Evolutionary conservation across 2,797 vertebrate genomes (phyloP).

Genomic region (Artibeus jamaicensis): DNA sequence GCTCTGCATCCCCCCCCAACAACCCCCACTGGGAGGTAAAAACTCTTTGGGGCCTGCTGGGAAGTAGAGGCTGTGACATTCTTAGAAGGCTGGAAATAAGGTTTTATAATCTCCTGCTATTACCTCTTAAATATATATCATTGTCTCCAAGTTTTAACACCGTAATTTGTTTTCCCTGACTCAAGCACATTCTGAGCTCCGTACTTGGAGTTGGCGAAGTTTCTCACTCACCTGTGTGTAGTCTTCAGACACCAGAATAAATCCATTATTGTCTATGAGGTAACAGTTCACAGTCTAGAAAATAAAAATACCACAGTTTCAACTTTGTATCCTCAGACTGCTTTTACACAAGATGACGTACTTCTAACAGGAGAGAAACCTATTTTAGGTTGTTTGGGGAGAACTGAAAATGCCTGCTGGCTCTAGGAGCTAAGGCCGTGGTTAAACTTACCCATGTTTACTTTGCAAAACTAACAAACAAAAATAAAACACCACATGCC

Average conservation of each 20-base stretch:
- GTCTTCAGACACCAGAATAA: slow-evolving; percentile 97
- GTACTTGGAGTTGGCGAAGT: neutral
- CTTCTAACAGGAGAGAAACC: neutral
- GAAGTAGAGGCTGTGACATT: slow-evolving; percentile 49
- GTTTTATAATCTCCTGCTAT: slow-evolving; percentile 32
- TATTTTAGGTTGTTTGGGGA: neutral
- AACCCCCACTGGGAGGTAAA: slow-evolving; percentile 7
- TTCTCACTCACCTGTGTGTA: slow-evolving; percentile 88
- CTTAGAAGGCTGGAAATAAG: slow-evolving; percentile 17
- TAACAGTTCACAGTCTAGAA: slow-evolving; percentile 96
- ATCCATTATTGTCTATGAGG: slow-evolving; percentile 98
- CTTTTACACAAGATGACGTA: neutral
- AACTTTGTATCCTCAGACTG: neutral
- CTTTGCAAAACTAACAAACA: neutral
- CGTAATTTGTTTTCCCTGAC: neutral
- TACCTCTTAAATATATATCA: slow-evolving; percentile 44
- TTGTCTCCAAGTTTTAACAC: slow-evolving; percentile 13
- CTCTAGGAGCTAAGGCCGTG: neutral
- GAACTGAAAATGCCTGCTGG: neutral
- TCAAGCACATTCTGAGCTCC: neutral
- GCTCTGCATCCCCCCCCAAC: neutral
- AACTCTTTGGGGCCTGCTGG: slow-evolving; percentile 57
- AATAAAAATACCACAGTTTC: slow-evolving; percentile 33
- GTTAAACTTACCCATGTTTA: neutral
- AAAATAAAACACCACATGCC: neutral